A percentile compares a stretch with the other conserved stretches of the same genome.
These are phyloP conservation scores for Aix galericulata DNA, from an alignment of 2,113 vertebrate genomes.

Conservation along the genomic window DNA sequence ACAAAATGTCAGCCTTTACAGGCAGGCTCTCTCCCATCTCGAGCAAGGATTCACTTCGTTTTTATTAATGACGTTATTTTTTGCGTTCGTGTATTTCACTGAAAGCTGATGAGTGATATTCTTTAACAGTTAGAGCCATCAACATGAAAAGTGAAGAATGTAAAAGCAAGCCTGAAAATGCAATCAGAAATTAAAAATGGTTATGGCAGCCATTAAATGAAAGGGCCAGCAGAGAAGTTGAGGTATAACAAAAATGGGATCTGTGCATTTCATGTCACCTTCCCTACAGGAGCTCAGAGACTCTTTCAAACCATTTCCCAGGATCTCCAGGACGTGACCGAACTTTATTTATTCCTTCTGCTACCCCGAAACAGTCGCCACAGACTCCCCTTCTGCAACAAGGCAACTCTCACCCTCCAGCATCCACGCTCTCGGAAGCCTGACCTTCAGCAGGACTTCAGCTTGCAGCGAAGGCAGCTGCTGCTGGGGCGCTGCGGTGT, in stretches of 20 bases:
- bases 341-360: not conserved
- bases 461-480: not conserved
- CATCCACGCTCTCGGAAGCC: not conserved
- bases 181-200: not conserved
- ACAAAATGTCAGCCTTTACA: not conserved
- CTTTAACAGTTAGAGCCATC: conserved; percentile 39
- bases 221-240: not conserved
- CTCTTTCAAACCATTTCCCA: not conserved
- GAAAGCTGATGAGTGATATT: conserved; percentile 51
- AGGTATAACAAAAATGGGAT: not conserved
- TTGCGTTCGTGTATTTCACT: conserved; percentile 30
- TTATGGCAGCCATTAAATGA: not conserved
- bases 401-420: not conserved
- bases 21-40: not conserved
- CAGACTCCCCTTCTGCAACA: not conserved
- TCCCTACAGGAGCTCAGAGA: not conserved
- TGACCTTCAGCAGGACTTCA: not conserved
- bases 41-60: conserved; percentile 8
- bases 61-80: conserved; percentile 28
- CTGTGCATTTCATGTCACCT: not conserved
- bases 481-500: not conserved
- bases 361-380: not conserved
- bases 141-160: conserved; percentile 30
- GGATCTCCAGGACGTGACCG: not conserved
- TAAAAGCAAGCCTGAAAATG: conserved; percentile 37